A percentile compares a stretch with the other conserved stretches of the same genome.
Conservation (phyloP, 1,140 invertebrate genomes). For the Andricus grossulariae region DNA sequence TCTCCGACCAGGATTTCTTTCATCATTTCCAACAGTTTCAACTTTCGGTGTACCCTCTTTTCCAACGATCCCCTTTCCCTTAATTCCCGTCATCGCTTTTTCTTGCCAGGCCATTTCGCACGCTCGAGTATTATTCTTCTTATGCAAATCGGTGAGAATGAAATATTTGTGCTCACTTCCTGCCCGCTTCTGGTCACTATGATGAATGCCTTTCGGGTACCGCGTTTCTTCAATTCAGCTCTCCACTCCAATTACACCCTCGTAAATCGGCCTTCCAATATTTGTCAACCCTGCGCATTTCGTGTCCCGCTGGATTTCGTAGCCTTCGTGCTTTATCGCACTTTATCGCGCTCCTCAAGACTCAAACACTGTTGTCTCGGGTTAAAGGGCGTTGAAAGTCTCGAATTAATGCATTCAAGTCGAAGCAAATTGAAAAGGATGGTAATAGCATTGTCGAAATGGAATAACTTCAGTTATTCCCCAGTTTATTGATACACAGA, state of each 20-base stretch:
- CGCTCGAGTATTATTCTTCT: constrained; percentile 52
- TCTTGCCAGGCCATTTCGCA: constrained; percentile 35
- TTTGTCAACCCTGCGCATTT: constrained; percentile 52
- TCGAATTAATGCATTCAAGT: constrained; percentile 16
- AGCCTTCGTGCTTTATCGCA: constrained; percentile 48
- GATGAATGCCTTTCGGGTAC: background rate
- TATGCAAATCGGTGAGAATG: constrained; percentile 52
- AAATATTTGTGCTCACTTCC: constrained; percentile 26
- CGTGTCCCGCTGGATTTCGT: constrained; percentile 51
- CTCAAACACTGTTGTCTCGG: constrained; percentile 2
- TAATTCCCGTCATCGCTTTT: constrained; percentile 7
- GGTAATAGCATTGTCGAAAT: background rate
- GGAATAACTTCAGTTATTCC: background rate
- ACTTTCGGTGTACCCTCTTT: background rate
- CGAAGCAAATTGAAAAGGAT: background rate
- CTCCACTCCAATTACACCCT: constrained; percentile 51
- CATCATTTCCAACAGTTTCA: background rate
- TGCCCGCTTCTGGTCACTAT: constrained; percentile 7
- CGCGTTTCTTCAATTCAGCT: background rate
- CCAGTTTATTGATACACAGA: too few relatives aligned
- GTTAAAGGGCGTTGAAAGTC: constrained; percentile 4
- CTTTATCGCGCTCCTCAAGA: constrained; percentile 24
- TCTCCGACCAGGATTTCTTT: constrained; percentile 35
- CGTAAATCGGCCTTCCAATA: constrained; percentile 53
- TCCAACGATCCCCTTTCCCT: background rate